Evolutionary conservation across 35 echinoderm and acorn worm species (phyloP).

Genomic region (Lytechinus pictus): DNA sequence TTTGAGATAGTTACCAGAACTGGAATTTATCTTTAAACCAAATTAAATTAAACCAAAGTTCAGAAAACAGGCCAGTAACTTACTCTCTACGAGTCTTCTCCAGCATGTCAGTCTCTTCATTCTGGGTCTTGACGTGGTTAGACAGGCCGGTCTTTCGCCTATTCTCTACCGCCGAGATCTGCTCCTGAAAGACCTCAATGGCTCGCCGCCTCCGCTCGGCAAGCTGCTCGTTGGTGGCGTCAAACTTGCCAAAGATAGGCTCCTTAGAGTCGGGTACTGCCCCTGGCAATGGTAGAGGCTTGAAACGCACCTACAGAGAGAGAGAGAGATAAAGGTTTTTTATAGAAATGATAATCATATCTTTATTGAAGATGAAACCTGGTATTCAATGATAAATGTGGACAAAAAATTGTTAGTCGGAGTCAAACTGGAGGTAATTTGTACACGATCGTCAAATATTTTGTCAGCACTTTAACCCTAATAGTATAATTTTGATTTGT

Average conservation of each 20-base stretch:
- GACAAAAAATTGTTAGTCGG: too few relatives aligned
- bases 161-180: slow-evolving; percentile 74
- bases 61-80: neutral
- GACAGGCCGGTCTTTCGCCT: slow-evolving; percentile 61
- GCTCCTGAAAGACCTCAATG: slow-evolving; percentile 83
- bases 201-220: slow-evolving; percentile 81
- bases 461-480: too few relatives aligned
- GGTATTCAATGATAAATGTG: too few relatives aligned
- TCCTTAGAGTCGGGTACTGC: slow-evolving; percentile 90
- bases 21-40: too few relatives aligned
- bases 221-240: slow-evolving; percentile 89
- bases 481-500: too few relatives aligned
- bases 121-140: slow-evolving; percentile 79
- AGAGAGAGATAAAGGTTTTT: neutral
- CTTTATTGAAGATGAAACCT: too few relatives aligned
- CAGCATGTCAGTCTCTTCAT: slow-evolving; percentile 84
- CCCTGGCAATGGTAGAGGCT: slow-evolving; percentile 85
- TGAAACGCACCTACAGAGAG: slow-evolving; percentile 81
- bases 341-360: too few relatives aligned
- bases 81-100: slow-evolving; percentile 86
- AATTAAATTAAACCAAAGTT: too few relatives aligned
- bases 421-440: too few relatives aligned
- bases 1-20: too few relatives aligned
- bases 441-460: too few relatives aligned
- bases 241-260: slow-evolving; percentile 92